phyloP scores from a whole-genome alignment of 2,797 vertebrate species.

The Lepilemur septentrionalis region DNA sequence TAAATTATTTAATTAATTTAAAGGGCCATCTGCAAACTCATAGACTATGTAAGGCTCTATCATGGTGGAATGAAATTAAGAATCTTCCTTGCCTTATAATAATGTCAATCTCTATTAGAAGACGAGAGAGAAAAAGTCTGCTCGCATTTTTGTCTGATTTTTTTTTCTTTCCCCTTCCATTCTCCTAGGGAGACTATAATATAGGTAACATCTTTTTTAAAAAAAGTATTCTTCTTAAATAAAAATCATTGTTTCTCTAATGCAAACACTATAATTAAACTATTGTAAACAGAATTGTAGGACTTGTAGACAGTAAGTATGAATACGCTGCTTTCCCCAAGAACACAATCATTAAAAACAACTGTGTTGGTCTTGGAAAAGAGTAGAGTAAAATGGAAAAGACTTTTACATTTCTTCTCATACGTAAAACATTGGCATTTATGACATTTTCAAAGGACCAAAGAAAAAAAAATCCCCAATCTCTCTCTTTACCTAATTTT shows the following conservation, averaged over 20 bases:
- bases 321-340: background rate
- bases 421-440: too few relatives aligned
- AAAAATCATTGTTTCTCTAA: background rate
- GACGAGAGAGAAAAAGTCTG: accelerated
- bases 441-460: background rate
- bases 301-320: background rate
- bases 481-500: background rate
- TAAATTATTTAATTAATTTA: background rate
- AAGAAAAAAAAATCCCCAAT: background rate
- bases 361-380: background rate
- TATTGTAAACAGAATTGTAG: background rate
- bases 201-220: background rate
- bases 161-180: background rate
- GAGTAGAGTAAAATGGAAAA: background rate
- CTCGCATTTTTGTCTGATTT: background rate
- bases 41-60: background rate
- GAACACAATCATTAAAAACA: background rate
- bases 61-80: background rate
- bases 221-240: background rate
- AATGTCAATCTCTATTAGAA: background rate
- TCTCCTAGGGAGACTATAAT: background rate
- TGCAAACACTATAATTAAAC: background rate
- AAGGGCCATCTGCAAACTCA: background rate
- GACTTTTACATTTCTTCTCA: background rate
- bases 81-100: background rate